These are phyloP conservation scores for Zaprionus bogoriensis DNA, from an alignment of 2,888 invertebrate genomes.

Conservation along the genomic window DNA sequence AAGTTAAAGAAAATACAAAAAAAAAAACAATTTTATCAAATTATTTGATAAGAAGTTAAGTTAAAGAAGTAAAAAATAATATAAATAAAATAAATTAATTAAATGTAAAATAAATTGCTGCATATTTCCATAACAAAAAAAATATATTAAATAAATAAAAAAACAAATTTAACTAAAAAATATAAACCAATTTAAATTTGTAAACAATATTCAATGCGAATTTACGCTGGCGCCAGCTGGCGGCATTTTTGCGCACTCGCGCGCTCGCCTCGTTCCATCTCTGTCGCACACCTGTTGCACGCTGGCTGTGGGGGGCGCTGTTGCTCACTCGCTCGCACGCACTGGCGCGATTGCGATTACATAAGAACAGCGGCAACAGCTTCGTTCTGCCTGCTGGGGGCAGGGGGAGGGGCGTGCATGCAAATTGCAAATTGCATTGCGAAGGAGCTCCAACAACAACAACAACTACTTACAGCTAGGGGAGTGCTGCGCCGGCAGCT, in stretches of 20 bases:
- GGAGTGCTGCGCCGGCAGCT: slow-evolving; percentile 58
- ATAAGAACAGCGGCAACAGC: slow-evolving; percentile 41
- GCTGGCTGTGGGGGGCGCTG: background rate
- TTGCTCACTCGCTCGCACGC: slow-evolving; percentile 36
- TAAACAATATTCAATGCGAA: background rate
- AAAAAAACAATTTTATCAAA: too few species aligned
- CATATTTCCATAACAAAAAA: too few species aligned
- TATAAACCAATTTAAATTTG: slow-evolving; percentile 4
- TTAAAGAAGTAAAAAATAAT: too few species aligned
- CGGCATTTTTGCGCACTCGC: slow-evolving; percentile 2
- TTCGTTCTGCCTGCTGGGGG: too few species aligned
- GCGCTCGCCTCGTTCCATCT: slow-evolving; percentile 11
- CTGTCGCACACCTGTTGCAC: slow-evolving; percentile 24
- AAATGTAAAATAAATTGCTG: too few species aligned
- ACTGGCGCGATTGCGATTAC: slow-evolving; percentile 48
- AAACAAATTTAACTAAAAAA: too few species aligned
- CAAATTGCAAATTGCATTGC: background rate
- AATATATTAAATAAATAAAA: too few species aligned
- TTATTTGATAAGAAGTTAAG: too few species aligned
- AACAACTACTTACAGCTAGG: slow-evolving; percentile 38
- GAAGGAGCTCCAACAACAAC: background rate
- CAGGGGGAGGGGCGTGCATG: too few species aligned
- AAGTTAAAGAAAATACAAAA: too few species aligned
- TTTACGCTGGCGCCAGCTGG: slow-evolving; percentile 26
- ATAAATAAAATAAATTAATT: too few species aligned